These are phyloP conservation scores for Zonotrichia leucophrys DNA, from an alignment of 2,113 vertebrate genomes.

Conservation along the genomic window DNA sequence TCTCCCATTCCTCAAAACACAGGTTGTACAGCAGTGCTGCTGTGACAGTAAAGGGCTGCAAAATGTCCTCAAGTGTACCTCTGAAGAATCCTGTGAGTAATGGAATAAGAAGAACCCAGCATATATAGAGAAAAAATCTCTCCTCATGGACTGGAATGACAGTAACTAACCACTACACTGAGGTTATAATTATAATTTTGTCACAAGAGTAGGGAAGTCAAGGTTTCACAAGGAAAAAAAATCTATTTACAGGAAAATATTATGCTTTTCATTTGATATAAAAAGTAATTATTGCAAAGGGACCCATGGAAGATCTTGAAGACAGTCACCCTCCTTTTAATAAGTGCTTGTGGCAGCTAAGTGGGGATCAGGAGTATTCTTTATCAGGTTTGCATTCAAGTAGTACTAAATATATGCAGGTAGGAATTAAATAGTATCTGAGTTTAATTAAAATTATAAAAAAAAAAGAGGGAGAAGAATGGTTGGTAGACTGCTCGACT, in stretches of 20 bases:
- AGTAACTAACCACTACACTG: constrained; percentile 46
- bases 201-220: constrained; percentile 64
- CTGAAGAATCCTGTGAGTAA: constrained; percentile 19
- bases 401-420: constrained; percentile 83
- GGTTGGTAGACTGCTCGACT: constrained; percentile 85
- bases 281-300: constrained; percentile 80
- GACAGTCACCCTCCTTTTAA: constrained; percentile 78
- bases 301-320: constrained; percentile 76
- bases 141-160: background rate
- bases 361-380: constrained; percentile 80
- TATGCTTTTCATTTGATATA: constrained; percentile 79
- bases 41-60: constrained; percentile 1
- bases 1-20: background rate
- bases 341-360: constrained; percentile 81
- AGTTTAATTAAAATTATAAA: constrained; percentile 99
- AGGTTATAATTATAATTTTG: constrained; percentile 74
- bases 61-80: background rate
- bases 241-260: constrained; percentile 79
- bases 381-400: constrained; percentile 82
- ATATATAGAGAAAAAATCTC: background rate
- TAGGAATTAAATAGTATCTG: constrained; percentile 85
- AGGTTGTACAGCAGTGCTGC: background rate
- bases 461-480: constrained; percentile 84
- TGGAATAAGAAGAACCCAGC: constrained; percentile 15
- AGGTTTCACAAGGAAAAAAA: constrained; percentile 69